phyloP scores from a whole-genome alignment of 2,797 vertebrate species.

The Ptychadena robeensis region DNA sequence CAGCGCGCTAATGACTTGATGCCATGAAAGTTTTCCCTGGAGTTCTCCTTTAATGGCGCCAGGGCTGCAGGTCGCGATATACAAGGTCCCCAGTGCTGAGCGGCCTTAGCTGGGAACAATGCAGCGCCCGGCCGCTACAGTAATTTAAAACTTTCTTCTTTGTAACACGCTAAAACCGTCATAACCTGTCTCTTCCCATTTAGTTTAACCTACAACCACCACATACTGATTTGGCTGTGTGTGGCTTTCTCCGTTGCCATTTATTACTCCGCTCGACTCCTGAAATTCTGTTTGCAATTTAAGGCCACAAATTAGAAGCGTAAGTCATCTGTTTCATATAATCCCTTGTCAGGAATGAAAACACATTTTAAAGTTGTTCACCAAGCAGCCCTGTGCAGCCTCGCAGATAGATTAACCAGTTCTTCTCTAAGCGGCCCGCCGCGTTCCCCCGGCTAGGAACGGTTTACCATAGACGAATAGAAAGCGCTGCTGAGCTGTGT shows the following conservation, averaged over 20 bases:
- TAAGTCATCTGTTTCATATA: constrained; percentile 99
- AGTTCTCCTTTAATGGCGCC: background rate
- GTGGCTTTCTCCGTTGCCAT: constrained; percentile 86
- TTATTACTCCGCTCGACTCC: constrained; percentile 92
- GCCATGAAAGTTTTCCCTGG: background rate
- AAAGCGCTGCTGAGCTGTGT: background rate
- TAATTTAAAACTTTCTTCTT: constrained; percentile 88
- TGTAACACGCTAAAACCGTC: constrained; percentile 88
- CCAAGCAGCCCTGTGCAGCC: constrained; percentile 73
- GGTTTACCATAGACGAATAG: background rate
- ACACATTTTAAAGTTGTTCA: constrained; percentile 83
- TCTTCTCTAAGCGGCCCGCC: constrained; percentile 5
- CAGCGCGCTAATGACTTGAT: background rate
- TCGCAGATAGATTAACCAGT: constrained; percentile 75
- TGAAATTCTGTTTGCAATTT: constrained; percentile 99
- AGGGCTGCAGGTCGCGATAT: background rate
- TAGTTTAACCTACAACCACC: constrained; percentile 87
- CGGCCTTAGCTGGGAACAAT: constrained; percentile 77
- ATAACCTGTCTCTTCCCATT: constrained; percentile 89
- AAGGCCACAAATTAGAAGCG: constrained; percentile 98
- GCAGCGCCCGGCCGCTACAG: constrained; percentile 78
- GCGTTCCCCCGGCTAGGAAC: background rate
- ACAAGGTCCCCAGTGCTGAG: constrained; percentile 77
- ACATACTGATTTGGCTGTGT: constrained; percentile 84
- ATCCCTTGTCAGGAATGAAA: constrained; percentile 93